Percentiles rank a stretch among this genome's conserved stretches.
Conservation (phyloP, 2,888 invertebrate species). For the Alitta virens region DNA sequence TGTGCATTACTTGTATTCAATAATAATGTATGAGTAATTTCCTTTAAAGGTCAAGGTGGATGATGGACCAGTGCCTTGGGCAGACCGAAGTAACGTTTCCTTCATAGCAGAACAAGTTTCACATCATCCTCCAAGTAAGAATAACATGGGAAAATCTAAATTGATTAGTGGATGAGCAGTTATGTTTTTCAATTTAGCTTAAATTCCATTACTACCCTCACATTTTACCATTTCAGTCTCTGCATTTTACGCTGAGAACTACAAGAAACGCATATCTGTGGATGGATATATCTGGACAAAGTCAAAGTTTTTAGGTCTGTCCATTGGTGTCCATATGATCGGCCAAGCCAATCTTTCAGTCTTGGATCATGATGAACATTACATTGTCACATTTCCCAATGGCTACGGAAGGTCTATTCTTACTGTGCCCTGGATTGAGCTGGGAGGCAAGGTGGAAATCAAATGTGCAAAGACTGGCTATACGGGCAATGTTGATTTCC, state of each 20-base stretch:
- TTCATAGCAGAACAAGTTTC: constrained; percentile 99
- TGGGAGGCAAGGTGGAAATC: constrained; percentile 89
- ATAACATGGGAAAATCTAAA: too few relatives aligned
- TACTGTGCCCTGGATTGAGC: constrained; percentile 97
- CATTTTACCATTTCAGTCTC: constrained; percentile 67
- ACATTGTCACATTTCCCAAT: constrained; percentile 93
- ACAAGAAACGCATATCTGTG: constrained; percentile 83
- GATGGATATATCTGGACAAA: constrained; percentile 98
- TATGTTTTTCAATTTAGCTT: too few relatives aligned
- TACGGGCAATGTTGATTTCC: constrained; percentile 87
- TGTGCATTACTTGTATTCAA: too few relatives aligned
- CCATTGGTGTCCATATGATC: constrained; percentile 85
- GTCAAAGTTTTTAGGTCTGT: constrained; percentile 96
- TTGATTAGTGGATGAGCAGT: too few relatives aligned
- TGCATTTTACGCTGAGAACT: constrained; percentile 98
- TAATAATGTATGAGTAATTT: too few relatives aligned
- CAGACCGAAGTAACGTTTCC: constrained; percentile 78
- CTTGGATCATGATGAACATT: constrained; percentile 87
- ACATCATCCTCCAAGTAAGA: constrained; percentile 92
- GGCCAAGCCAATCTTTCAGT: constrained; percentile 91
- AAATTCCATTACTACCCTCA: too few relatives aligned
- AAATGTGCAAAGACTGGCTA: constrained; percentile 92
- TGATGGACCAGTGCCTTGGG: constrained; percentile 91
- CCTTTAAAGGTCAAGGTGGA: constrained; percentile 37
- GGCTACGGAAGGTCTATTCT: constrained; percentile 97